Conservation (phyloP, 35 echinoderm and acorn worm genomes). For the Acanthaster planci region DNA sequence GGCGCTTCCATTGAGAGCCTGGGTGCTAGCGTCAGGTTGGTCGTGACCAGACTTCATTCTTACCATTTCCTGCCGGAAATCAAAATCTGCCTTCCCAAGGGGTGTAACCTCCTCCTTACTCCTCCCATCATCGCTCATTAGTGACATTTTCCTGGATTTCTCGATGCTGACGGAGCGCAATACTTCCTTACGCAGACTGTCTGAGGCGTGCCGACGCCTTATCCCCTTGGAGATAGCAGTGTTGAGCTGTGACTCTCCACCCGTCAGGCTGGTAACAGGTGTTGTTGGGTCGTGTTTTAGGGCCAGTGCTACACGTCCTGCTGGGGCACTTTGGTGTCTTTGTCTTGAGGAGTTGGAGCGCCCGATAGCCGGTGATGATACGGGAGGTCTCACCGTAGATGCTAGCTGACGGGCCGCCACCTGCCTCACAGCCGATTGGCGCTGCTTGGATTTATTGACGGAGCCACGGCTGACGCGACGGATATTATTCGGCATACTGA, state of each 20-base stretch:
- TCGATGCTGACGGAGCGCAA: slow-evolving; percentile 32
- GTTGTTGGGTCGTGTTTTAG: slow-evolving; percentile 31
- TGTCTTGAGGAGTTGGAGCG: not conserved
- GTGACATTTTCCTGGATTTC: slow-evolving; percentile 21
- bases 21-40: slow-evolving; percentile 4
- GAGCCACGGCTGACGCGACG: slow-evolving; percentile 13
- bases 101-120: not conserved
- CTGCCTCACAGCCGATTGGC: not conserved
- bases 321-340: slow-evolving; percentile 28
- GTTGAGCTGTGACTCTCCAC: slow-evolving; percentile 3
- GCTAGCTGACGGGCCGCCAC: not conserved
- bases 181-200: slow-evolving; percentile 43
- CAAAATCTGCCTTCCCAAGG: slow-evolving; percentile 27
- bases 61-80: slow-evolving; percentile 25
- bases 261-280: not conserved
- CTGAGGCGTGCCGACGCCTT: not conserved
- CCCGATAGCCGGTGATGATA: not conserved
- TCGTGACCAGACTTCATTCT: slow-evolving; percentile 28
- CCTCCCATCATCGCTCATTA: not conserved
- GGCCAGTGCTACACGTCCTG: slow-evolving; percentile 31
- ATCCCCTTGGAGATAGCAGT: not conserved
- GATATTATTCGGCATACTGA: slow-evolving; percentile 13
- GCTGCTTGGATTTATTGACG: slow-evolving; percentile 17
- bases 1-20: not conserved
- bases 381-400: not conserved